phyloP scores from a whole-genome alignment of 2,888 invertebrate genomes.

The Bembecia ichneumoniformis region DNA sequence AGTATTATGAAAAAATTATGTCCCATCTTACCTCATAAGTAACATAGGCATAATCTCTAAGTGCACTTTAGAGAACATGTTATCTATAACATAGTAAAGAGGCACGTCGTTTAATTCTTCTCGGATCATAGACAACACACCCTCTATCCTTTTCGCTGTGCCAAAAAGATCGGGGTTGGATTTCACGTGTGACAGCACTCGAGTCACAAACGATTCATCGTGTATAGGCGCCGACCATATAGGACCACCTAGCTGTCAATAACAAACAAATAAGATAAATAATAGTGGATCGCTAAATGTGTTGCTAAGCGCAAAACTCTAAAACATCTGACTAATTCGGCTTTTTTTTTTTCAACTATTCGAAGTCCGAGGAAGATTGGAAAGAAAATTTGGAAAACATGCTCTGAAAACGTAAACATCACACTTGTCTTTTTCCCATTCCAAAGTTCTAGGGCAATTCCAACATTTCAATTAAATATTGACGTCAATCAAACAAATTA shows the following conservation, averaged over 20 bases:
- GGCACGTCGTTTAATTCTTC: constrained; percentile 91
- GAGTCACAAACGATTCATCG: constrained; percentile 80
- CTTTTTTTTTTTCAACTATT: no score
- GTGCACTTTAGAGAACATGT: constrained; percentile 81
- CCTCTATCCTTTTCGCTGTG: constrained; percentile 83
- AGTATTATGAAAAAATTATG: no score
- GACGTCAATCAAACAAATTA: no score
- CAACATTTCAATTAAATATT: no score
- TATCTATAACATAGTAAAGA: constrained; percentile 88
- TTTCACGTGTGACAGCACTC: constrained; percentile 71
- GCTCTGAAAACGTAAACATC: no score
- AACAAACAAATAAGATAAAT: not conserved
- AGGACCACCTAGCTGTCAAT: constrained; percentile 87
- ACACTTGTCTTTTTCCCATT: no score
- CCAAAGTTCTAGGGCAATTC: no score
- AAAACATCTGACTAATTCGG: no score
- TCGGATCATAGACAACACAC: constrained; percentile 83
- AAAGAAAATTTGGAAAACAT: no score
- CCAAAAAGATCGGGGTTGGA: constrained; percentile 61
- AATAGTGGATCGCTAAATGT: no score
- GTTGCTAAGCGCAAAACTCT: no score
- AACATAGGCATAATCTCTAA: constrained; percentile 79
- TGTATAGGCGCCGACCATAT: constrained; percentile 94
- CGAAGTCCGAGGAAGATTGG: no score
- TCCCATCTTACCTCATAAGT: constrained; percentile 71